A percentile compares a stretch with the other conserved stretches of the same genome.
These are phyloP conservation scores for Drosophila novamexicana DNA, from an alignment of 1,140 invertebrate species.

Conservation along the genomic window DNA sequence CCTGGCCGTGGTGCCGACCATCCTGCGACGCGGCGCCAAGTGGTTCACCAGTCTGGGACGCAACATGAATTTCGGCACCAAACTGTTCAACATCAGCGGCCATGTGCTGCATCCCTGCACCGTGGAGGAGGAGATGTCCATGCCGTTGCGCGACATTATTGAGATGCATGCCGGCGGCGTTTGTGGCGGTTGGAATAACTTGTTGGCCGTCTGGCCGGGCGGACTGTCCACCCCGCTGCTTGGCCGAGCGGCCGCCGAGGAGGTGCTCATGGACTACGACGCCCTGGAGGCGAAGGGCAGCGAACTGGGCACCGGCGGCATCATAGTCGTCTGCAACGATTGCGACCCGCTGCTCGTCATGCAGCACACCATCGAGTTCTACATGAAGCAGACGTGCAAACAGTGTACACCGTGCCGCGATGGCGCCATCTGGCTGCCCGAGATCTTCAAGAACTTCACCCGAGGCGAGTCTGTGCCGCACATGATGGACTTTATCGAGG, in stretches of 20 bases:
- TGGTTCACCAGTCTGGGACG: constrained; percentile 98
- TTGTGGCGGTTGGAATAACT: constrained; percentile 98
- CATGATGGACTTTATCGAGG: constrained; percentile 99
- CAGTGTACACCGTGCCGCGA: constrained; percentile 99
- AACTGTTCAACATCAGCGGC: constrained; percentile 98
- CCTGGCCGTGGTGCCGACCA: constrained; percentile 97
- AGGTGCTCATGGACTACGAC: constrained; percentile 98
- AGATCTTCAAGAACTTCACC: constrained; percentile 89
- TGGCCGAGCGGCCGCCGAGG: constrained; percentile 95
- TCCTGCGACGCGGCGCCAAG: constrained; percentile 95
- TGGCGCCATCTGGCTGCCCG: constrained; percentile 98
- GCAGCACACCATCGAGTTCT: constrained; percentile 96
- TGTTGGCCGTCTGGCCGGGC: constrained; percentile 98
- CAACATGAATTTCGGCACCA: constrained; percentile 97
- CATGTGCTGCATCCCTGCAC: constrained; percentile 99
- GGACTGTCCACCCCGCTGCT: constrained; percentile 98
- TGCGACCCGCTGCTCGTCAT: constrained; percentile 98
- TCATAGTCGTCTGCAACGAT: constrained; percentile 99
- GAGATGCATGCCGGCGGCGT: constrained; percentile 98
- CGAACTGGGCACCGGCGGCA: constrained; percentile 97
- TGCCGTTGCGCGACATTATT: constrained; percentile 97
- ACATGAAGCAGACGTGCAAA: constrained; percentile 99
- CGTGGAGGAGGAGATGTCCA: constrained; percentile 99
- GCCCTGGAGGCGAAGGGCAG: constrained; percentile 95
- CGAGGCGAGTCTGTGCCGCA: constrained; percentile 95